Evolutionary conservation across 2,797 vertebrate species (phyloP), one percentile per base, ranked within the genome.

Genomic region (Aplochiton taeniatus): DNA sequence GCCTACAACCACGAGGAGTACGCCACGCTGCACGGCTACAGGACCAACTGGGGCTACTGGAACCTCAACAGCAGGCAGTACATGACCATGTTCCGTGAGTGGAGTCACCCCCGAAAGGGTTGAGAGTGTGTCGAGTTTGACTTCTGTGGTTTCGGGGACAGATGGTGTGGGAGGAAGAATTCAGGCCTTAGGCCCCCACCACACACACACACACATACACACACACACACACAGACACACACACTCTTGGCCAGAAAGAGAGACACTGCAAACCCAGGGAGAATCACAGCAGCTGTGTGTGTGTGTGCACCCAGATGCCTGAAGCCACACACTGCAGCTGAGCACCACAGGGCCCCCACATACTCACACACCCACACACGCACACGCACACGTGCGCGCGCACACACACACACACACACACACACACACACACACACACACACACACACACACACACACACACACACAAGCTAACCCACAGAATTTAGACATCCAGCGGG

Each of bases 1-100:
- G 95, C 96, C 0, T 99, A 98, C 83, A 99, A 98, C 87, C 96
- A 98, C 0, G 95, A 98, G 88, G 95, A 96, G 66, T 99, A 99
- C 0, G 96, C 97, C 81, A 97, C 94, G 0, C 88, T 95, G 70
- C 94, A 96, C 0, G 95, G 95, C 74, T 98, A 93, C 93, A 92
- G 96, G 72, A 97, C 96, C 81, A 98, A 95, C 94, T 98, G 97
- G 97, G 97, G 97, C 73, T 98, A 98, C 92, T 98, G 97, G 97
- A 98, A 95, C 88, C 94, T 99, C 13, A 94, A 94, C 72, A 88
- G 94, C 73, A 89, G 92, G 75, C 97, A 99, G 92, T 99, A 96
- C 90, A 98, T 99, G 96, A 98, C 97, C 82, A 98, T 99, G 97
- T 95, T 95, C 85, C 94, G 94, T 95, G 77, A 94, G 93, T 90